Percentiles rank a stretch among this genome's conserved stretches.
Evolutionary conservation across 2,888 invertebrate genomes (phyloP).

Genomic region (Apotomis capreana): DNA sequence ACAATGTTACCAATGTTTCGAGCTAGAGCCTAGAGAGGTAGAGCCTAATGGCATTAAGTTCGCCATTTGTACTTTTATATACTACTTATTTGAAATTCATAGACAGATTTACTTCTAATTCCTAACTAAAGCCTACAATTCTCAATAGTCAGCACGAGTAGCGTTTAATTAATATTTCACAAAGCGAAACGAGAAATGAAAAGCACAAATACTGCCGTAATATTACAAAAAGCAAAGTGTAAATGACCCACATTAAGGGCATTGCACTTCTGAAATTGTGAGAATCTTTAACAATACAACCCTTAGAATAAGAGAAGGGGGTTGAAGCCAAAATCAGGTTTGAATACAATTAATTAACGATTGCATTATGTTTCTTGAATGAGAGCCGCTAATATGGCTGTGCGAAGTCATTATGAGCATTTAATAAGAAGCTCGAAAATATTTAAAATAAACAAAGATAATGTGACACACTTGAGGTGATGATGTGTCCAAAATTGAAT

Average conservation of each 20-base stretch:
- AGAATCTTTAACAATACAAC: slow-evolving; percentile 54
- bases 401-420: slow-evolving; percentile 11
- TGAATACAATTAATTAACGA: slow-evolving; percentile 38
- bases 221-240: slow-evolving; percentile 43
- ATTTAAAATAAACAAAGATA: slow-evolving; percentile 46
- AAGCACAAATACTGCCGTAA: slow-evolving; percentile 22
- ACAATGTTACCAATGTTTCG: neutral
- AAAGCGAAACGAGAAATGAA: slow-evolving; percentile 22
- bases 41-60: no score
- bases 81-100: no score
- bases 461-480: slow-evolving; percentile 48
- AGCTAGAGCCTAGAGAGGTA: no score
- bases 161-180: slow-evolving; percentile 24
- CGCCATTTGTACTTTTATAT: neutral
- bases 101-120: no score
- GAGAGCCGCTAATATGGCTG: slow-evolving; percentile 8
- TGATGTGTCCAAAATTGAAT: slow-evolving; percentile 31
- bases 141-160: neutral
- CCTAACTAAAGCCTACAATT: neutral
- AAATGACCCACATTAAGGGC: slow-evolving; percentile 60
- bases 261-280: slow-evolving; percentile 56
- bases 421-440: neutral
- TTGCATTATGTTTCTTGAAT: slow-evolving; percentile 1
- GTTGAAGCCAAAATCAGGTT: slow-evolving; percentile 48
- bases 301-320: slow-evolving; percentile 50